phyloP scores from a whole-genome alignment of 23 tunicate genomes.

The Diplosoma virens region DNA sequence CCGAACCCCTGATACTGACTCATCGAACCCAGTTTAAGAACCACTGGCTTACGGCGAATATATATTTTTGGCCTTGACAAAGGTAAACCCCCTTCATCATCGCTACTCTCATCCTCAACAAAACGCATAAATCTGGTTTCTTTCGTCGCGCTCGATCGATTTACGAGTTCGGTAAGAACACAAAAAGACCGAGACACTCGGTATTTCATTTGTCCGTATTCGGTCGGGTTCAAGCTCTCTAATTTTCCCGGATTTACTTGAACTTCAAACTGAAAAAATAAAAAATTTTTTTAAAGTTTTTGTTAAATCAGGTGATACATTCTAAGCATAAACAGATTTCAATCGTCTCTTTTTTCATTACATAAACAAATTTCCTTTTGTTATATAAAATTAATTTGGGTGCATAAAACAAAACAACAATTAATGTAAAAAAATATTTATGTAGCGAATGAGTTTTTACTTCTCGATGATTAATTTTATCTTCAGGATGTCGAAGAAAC shows the following conservation, averaged over 20 bases:
- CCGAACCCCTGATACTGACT: too few relatives aligned
- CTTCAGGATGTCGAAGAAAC: neutral
- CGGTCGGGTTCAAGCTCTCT: neutral
- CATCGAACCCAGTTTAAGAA: too few relatives aligned
- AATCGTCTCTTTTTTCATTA: too few relatives aligned
- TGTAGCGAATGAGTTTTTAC: too few relatives aligned
- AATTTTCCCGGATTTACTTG: neutral
- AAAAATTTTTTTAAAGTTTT: too few relatives aligned
- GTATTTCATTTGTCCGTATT: constrained; percentile 36
- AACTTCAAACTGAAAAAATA: constrained; percentile 2
- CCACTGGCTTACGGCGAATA: constrained; percentile 27
- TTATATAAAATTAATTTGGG: too few relatives aligned
- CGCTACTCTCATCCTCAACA: constrained; percentile 68
- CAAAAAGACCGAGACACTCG: constrained; percentile 58
- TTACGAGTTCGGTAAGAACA: constrained; percentile 14
- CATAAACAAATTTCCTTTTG: too few relatives aligned
- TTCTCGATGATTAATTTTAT: too few relatives aligned
- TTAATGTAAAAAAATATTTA: too few relatives aligned
- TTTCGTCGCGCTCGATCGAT: neutral
- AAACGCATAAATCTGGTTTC: constrained; percentile 10
- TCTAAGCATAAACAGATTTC: too few relatives aligned
- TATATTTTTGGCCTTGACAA: constrained; percentile 5
- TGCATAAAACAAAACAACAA: too few relatives aligned
- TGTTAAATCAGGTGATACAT: too few relatives aligned
- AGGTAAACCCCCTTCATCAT: constrained; percentile 71